phyloP scores from a whole-genome alignment of 2,888 invertebrate genomes.

The Deroplatys truncata region DNA sequence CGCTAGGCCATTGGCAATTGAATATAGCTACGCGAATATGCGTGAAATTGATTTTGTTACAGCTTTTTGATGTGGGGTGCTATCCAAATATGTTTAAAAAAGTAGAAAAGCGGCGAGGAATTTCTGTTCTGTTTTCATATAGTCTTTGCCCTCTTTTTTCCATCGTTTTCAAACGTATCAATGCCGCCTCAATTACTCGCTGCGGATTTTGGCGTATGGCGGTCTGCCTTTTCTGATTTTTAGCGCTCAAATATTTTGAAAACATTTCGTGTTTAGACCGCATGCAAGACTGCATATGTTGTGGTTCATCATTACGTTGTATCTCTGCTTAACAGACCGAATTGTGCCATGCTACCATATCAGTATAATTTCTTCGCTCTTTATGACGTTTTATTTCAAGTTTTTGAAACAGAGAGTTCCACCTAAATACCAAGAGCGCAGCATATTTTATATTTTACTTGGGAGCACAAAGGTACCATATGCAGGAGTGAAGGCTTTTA shows the following conservation, averaged over 20 bases:
- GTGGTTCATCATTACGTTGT: not conserved
- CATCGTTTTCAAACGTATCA: not conserved
- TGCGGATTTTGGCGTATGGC: not conserved
- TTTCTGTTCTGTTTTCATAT: not conserved
- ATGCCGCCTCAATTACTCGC: not conserved
- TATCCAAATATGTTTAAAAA: not conserved
- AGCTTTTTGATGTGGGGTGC: not conserved
- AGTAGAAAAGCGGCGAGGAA: not conserved
- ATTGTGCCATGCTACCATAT: too few species aligned
- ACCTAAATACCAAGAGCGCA: too few species aligned
- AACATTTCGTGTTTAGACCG: not conserved
- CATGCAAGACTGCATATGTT: not conserved
- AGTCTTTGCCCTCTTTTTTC: not conserved
- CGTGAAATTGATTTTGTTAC: constrained; percentile 1
- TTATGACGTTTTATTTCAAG: too few species aligned
- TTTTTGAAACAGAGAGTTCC: too few species aligned
- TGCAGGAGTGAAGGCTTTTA: too few species aligned
- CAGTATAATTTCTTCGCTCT: too few species aligned
- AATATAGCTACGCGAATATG: not conserved
- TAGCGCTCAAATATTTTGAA: not conserved
- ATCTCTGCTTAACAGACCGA: not conserved
- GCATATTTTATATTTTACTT: too few species aligned
- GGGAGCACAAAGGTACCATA: too few species aligned
- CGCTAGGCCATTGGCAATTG: not conserved
- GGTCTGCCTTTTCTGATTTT: not conserved